Evolutionary conservation across 30 jellyfish, hydroid and myxozoan species (phyloP).

Genomic region (Hydra vulgaris): DNA sequence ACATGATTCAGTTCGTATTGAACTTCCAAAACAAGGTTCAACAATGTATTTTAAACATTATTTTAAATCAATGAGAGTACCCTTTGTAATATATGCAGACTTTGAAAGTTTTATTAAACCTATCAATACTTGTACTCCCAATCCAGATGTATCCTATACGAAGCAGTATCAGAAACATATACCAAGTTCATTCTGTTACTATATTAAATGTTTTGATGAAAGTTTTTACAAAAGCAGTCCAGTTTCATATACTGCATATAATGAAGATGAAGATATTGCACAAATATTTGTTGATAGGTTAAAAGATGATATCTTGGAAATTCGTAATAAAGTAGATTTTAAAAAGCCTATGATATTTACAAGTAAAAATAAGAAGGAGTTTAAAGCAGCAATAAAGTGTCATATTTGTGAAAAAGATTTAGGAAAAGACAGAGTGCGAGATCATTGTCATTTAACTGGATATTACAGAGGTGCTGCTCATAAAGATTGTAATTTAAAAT

Average conservation of each 20-base stretch:
- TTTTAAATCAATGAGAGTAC: background rate
- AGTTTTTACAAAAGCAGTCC: background rate
- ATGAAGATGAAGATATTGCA: background rate
- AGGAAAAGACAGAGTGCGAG: slow-evolving; percentile 17
- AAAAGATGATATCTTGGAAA: background rate
- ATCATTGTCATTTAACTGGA: slow-evolving; percentile 45
- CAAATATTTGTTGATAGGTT: background rate
- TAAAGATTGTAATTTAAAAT: slow-evolving; percentile 26
- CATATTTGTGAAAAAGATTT: background rate
- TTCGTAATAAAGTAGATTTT: background rate
- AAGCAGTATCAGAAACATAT: slow-evolving; percentile 2
- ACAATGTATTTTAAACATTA: slow-evolving; percentile 8
- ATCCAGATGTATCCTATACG: background rate
- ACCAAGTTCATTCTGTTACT: background rate
- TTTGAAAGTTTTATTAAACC: slow-evolving; percentile 18
- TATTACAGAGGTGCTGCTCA: slow-evolving; percentile 49
- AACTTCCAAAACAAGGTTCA: too few species aligned
- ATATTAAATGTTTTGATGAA: background rate
- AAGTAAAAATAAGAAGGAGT: too few species aligned
- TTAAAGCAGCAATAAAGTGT: background rate
- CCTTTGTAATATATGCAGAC: slow-evolving; percentile 30
- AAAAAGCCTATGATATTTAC: too few species aligned
- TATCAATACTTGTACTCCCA: background rate
- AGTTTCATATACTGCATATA: background rate
- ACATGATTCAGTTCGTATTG: slow-evolving; percentile 14